Evolutionary conservation across 2,113 vertebrate species (phyloP), one percentile per base, ranked within the genome.

Genomic region (Labrus mixtus): DNA sequence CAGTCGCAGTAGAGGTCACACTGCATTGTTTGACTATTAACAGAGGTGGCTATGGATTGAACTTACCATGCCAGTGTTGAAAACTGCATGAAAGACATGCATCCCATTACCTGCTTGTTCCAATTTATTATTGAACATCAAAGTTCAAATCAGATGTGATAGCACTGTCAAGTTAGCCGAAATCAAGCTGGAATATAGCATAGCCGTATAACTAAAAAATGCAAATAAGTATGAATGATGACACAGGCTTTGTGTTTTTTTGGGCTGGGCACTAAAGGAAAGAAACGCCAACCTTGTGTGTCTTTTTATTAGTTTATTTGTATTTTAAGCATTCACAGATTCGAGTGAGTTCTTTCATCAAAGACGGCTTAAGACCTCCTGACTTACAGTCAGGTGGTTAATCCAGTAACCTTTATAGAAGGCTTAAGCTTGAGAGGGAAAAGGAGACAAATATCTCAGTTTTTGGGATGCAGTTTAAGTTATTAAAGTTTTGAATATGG

Each of bases 51-150:
- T 36, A 22, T 16, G 66, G 74, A 59, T 66, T 75, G 67, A 63
- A 70, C n/a, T 61, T 22, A 48, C 20, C 13, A 48, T 8, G 41
- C 53, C 22, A 12, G 22, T 57, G 53, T 74, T 81, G 36, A 73
- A 81, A 83, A 66, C 72, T 82, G 60, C 83, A 76, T 73, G 58
- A 51, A 25, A 19, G 29, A 79, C 83, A 73, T 37, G 75, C 55
- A 57, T 20, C 39, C 20, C 46, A 55, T 69, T 46, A 76, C 70
- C 54, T 48, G 23, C 48, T 61, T 10, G 56, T 29, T 19, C 48
- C n/a, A n/a, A 51, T 51, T 16, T 51, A 51, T 51, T 51, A 51
- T 51, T 51, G 1, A 51, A 51, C 48, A 51, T 51, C 48, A 51
- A 51, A 51, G 48, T 51, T 76, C 57, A 69, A 17, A 53, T 71